Evolutionary conservation across 2,888 invertebrate genomes (phyloP).

Genomic region (Archips crataeganus): DNA sequence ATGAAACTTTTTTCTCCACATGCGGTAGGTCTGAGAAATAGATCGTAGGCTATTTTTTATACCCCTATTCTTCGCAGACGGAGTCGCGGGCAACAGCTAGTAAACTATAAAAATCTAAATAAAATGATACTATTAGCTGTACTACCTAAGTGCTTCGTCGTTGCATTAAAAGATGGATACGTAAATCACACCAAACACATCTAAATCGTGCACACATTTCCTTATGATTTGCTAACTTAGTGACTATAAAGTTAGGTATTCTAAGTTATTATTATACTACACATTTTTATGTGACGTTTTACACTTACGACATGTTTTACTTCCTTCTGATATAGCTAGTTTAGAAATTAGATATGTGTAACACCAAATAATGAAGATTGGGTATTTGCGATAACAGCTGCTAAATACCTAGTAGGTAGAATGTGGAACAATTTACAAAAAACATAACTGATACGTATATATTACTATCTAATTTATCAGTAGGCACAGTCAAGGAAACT

Average conservation of each 20-base stretch:
- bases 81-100: too few relatives aligned
- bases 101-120: too few relatives aligned
- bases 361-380: constrained; percentile 23
- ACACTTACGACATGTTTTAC: constrained; percentile 21
- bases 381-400: constrained; percentile 10
- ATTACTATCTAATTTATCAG: background rate
- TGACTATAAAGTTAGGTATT: background rate
- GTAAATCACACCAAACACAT: too few relatives aligned
- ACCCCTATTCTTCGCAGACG: too few relatives aligned
- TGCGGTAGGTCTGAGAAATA: too few relatives aligned
- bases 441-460: background rate
- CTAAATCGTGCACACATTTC: background rate
- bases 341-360: background rate
- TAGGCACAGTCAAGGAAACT: background rate
- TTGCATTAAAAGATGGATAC: too few relatives aligned
- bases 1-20: too few relatives aligned
- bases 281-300: constrained; percentile 1
- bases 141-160: too few relatives aligned
- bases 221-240: background rate
- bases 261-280: background rate
- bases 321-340: constrained; percentile 5
- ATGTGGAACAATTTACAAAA: background rate
- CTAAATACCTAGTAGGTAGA: background rate
- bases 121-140: too few relatives aligned
- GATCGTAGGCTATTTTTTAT: too few relatives aligned